Evolutionary conservation across 2,888 invertebrate species (phyloP).

Genomic region (Aproaerema taeniolella): DNA sequence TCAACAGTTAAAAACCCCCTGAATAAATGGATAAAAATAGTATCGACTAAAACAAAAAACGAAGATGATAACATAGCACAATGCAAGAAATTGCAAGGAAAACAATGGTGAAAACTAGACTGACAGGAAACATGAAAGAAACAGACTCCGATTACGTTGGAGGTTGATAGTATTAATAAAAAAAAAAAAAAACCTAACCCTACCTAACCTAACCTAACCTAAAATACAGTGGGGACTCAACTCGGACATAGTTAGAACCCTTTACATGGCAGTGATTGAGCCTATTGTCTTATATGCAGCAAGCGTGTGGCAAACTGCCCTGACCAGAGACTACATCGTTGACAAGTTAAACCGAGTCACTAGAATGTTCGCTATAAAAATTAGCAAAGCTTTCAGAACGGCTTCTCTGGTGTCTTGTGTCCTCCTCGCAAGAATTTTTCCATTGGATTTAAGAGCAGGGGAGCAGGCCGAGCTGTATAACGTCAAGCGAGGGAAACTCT

Average conservation of each 20-base stretch:
- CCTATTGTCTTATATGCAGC: slow-evolving; percentile 1
- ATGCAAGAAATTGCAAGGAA: too few species aligned
- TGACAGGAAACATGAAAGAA: too few species aligned
- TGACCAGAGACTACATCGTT: too few species aligned
- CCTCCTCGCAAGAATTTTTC: neutral
- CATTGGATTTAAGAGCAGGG: neutral
- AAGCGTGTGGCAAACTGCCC: neutral
- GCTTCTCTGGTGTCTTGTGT: neutral
- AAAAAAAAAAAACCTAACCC: too few species aligned
- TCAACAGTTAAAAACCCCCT: too few species aligned
- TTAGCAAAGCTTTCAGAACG: neutral
- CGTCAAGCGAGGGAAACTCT: neutral
- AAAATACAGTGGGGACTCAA: neutral
- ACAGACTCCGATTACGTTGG: too few species aligned
- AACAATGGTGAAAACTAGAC: too few species aligned
- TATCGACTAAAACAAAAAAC: too few species aligned
- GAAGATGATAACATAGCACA: too few species aligned
- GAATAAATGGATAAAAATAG: too few species aligned
- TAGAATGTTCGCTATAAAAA: slow-evolving; percentile 1
- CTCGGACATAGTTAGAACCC: neutral
- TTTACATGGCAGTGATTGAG: neutral
- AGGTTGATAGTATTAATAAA: too few species aligned
- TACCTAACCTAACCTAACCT: too few species aligned
- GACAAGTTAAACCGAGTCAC: neutral
- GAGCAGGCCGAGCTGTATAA: neutral